Base-by-base conservation (phyloP, 1,140 invertebrate species). In the Drosophila kikkawai region DNA sequence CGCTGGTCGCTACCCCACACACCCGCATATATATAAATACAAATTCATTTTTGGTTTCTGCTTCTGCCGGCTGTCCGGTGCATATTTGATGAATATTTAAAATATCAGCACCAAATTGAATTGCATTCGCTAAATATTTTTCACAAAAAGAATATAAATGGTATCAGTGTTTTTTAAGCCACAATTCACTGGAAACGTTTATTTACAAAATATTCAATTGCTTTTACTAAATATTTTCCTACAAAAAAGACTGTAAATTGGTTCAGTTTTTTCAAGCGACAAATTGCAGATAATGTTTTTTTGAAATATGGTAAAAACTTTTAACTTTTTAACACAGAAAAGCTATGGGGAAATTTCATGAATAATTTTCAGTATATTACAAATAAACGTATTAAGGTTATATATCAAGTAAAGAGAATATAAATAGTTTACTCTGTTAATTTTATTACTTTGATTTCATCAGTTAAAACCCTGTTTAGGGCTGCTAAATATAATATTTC, bases 51-150 rank as follows among this genome's bases (percentile, higher is more conserved):
- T 71, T 36, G 53, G 44, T 60, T 59, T 71, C 67, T 48, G 66
- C 29, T 58, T 29, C n/a, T 69, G 65, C 41, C 32, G 17, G 26
- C 69, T 60, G 70, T 74, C 55, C 56, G 70, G 26, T 73, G 69
- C 67, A 73, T 74, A 59, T 73, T 73, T 71, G 70, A 74, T 74
- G 68, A 59, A 74, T 73, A 74, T 74, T 74, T 73, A 60, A 73
- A 51, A 60, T 60, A 73, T 51, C 70, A 71, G 67, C 69, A 73
- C 22, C 45, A 60, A 74, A 74, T 51, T 73, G 45, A 73, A 73
- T 74, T 73, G 45, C 19, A 60, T 60, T 51, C 45, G 67, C 44
- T 42, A 29, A 58, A 73, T 71, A 34, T 22, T 39, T 17, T 11
- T 17, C 50, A 5, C 36, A 58, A 17, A 55, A 32, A 42, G 19